Base-by-base conservation (phyloP, 2,797 vertebrate species). In the Halcyon badia region DNA sequence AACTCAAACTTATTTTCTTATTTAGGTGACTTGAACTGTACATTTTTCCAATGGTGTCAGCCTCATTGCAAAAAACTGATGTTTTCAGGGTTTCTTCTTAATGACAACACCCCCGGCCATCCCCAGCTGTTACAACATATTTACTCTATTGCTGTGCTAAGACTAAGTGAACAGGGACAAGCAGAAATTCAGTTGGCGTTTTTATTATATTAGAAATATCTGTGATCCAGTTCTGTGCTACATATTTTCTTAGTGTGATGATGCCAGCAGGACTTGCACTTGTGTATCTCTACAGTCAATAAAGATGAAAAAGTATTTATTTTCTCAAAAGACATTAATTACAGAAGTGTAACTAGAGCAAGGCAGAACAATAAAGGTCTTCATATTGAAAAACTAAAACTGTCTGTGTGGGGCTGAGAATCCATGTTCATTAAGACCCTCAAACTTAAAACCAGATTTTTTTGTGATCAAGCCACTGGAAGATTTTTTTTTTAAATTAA, bases 401-500 rank as follows among this genome's bases (percentile, higher is more conserved):
- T 61, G 37, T 25, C 46, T 37, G 19, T 5, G 11, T 4, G 35
- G 77, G 46, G 30, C 35, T 71, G 11, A 64, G 21, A 94, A 90
- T 39, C 15, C 37, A 51, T 1, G 3, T 49, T 61, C 0, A 0
- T 91, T 76, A 84, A n/a, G 11, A 73, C 17, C 10, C 25, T 64
- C 57, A 85, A 70, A 60, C 30, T 35, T 30, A 79, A 88, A 89
- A 18, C 8, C 8, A 42, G 1, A 35, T 51, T 58, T n/a, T 64
- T 87, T 77, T 69, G 56, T 86, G 68, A 77, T 25, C 18, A 57
- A 79, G 30, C 5, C 30, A 87, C 14, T 48, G 22, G 44, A 92
- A 9, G 44, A 91, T 8, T 15, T 58, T 57, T 65, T 5, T 10
- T 4, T 10, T 4, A 4, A 52, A 66, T 51, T 4, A 72, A 87